phyloP scores from a whole-genome alignment of 2,113 vertebrate species.

The Martes martes region DNA sequence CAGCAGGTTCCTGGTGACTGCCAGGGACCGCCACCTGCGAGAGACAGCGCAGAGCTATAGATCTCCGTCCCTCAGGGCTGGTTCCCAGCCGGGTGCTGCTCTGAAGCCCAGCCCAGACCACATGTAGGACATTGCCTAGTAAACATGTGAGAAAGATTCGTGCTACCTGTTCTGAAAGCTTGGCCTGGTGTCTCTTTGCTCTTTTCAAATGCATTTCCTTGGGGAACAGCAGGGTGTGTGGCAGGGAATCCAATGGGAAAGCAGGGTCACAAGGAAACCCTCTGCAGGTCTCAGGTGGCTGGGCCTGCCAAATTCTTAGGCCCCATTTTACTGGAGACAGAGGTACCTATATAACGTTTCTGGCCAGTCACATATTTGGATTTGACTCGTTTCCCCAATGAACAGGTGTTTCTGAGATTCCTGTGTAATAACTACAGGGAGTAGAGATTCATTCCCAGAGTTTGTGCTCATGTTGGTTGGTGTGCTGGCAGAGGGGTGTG shows the following conservation, averaged over 20 bases:
- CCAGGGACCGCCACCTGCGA: background rate
- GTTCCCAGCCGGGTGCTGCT: background rate
- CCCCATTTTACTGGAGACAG: background rate
- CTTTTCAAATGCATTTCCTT: background rate
- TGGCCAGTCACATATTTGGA: background rate
- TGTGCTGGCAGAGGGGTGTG: too few relatives aligned
- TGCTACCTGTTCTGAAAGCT: background rate
- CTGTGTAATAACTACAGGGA: background rate
- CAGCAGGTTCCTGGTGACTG: background rate
- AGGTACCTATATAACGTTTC: background rate
- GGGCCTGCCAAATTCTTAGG: background rate
- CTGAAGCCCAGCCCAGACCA: background rate
- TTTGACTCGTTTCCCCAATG: background rate
- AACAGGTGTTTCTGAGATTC: background rate
- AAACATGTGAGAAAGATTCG: too few relatives aligned
- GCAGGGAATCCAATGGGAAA: background rate
- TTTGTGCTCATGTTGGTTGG: background rate
- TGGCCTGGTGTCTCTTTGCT: fast-evolving
- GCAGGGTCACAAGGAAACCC: background rate
- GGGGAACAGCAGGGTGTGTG: background rate
- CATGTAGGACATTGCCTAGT: background rate
- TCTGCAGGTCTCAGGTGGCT: background rate
- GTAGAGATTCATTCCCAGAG: background rate
- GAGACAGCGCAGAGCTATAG: background rate
- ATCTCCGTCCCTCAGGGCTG: background rate